Base-by-base conservation (phyloP, 2,797 vertebrate genomes). In the Takifugu rubripes region DNA sequence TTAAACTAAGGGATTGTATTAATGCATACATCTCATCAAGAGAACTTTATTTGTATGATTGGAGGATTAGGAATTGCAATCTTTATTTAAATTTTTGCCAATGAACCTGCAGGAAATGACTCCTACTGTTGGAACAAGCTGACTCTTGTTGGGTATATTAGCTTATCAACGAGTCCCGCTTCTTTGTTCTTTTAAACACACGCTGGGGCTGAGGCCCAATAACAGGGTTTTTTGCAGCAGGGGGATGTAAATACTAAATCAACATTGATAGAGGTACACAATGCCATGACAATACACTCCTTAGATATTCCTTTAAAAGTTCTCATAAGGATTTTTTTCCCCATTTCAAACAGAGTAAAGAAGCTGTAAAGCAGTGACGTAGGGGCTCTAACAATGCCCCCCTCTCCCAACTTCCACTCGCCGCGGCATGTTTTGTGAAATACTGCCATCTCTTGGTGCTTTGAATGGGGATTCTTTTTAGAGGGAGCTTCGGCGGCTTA, bases 361-460 rank as follows among this genome's bases (percentile, higher is more conserved):
- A 81, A 78, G 73, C 70, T 72, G 78, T 72, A 75, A 87, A 71
- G 59, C 70, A 76, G 68, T 55, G 75, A 66, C 70, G 79, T 74
- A 50, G 62, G 50, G 61, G 72, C 68, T 81, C 61, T 72, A 68
- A 68, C 85, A 64, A 76, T 66, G 68, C 69, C 69, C 67, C 40
- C 50, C 67, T 49, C 56, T 43, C 2, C 12, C 36, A 40, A 33
- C 33, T 11, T 11, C 36, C 4, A 4, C 10, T 36, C 47, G 16
- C 61, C 61, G 75, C 57, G 63, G 71, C 84, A 94, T 95, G 90
- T 88, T 94, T 92, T 95, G 92, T 90, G 91, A 93, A 91, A 96
- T 94, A 94, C 94, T 95, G 94, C 96, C 95, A 97, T 97, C 95
- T 97, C 90, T 93, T 85, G 95, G 90, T 45, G 1, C 52, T 55